Conservation (phyloP, 2,888 invertebrate species). For the Apeira syringaria region DNA sequence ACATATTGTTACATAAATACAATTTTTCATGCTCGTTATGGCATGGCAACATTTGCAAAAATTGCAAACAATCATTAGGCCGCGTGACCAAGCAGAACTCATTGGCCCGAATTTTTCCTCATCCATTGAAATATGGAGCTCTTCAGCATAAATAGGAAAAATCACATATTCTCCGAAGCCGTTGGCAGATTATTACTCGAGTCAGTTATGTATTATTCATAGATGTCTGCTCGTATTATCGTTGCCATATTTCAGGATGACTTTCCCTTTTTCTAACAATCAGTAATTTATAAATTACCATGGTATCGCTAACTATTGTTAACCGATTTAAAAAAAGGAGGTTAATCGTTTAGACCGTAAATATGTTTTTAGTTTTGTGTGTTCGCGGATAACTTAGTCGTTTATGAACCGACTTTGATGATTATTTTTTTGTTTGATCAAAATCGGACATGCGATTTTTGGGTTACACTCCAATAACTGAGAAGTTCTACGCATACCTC, state of each 20-base stretch:
- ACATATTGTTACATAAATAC: no score
- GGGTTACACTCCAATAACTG: no score
- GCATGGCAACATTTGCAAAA: slow-evolving; percentile 1
- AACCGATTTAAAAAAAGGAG: no score
- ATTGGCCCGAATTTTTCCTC: slow-evolving; percentile 25
- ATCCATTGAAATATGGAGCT: slow-evolving; percentile 26
- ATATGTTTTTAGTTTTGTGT: no score
- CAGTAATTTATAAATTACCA: slow-evolving; percentile 34
- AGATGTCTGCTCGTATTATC: slow-evolving; percentile 61
- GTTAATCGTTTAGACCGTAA: no score
- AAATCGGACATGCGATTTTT: no score
- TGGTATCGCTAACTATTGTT: slow-evolving; percentile 13
- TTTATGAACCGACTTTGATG: no score
- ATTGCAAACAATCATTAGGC: slow-evolving; percentile 24
- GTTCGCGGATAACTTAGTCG: no score
- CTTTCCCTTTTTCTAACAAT: slow-evolving; percentile 50
- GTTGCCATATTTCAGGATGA: slow-evolving; percentile 59
- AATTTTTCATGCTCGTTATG: no score
- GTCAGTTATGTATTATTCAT: slow-evolving; percentile 75
- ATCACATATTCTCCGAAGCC: slow-evolving; percentile 52
- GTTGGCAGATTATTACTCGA: slow-evolving; percentile 65
- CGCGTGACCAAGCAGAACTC: slow-evolving; percentile 27
- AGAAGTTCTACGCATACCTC: no score
- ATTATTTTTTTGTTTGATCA: no score
- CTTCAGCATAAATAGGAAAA: slow-evolving; percentile 40